These are phyloP conservation scores for Aegithalos caudatus DNA, from an alignment of 2,113 vertebrate species.

Conservation along the genomic window DNA sequence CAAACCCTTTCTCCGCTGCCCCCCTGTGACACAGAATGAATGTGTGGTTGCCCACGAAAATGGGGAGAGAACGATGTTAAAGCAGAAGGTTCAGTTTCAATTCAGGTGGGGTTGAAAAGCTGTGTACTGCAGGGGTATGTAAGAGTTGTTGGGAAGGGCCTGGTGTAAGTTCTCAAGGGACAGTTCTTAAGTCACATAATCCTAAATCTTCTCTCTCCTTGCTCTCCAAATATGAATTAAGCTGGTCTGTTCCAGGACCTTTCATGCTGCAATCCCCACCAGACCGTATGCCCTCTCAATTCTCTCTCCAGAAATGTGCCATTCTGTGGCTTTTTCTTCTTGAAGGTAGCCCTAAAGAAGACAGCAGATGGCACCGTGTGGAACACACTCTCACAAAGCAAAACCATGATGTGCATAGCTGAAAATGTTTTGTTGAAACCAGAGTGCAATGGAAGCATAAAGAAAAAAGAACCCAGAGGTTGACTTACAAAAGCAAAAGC, in stretches of 20 bases:
- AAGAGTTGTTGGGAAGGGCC: not conserved
- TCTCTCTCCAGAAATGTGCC: not conserved
- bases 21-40: not conserved
- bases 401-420: not conserved
- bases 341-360: not conserved
- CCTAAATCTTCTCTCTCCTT: not conserved
- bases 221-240: not conserved
- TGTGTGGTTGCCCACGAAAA: not conserved
- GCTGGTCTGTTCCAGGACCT: not conserved
- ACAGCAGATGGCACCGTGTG: not conserved
- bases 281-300: not conserved
- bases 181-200: not conserved
- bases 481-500: not conserved
- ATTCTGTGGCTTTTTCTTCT: not conserved
- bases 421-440: not conserved
- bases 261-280: not conserved
- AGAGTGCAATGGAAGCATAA: not conserved
- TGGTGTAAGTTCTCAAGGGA: not conserved
- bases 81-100: not conserved
- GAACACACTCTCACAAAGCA: not conserved
- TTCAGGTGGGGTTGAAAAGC: not conserved
- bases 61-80: not conserved
- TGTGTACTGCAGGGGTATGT: fast-evolving
- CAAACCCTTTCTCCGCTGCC: not conserved
- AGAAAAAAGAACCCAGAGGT: not conserved